Conservation (phyloP, 2,113 vertebrate species). For the Sylvietta virens region DNA sequence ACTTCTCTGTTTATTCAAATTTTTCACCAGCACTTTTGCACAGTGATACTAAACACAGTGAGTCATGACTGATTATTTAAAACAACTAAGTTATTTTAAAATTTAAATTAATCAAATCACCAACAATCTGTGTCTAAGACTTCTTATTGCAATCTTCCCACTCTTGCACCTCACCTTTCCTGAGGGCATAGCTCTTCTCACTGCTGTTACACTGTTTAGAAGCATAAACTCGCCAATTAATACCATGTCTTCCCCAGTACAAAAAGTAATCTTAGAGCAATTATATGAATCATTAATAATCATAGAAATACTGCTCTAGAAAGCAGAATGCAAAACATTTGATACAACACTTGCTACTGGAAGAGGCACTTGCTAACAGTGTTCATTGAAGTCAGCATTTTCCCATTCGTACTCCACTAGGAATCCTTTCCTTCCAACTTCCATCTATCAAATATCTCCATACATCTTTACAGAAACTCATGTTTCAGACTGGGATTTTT, state of each 20-base stretch:
- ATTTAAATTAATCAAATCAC: not conserved
- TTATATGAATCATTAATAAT: not conserved
- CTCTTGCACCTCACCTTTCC: not conserved
- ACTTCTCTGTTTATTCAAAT: not conserved
- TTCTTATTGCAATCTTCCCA: not conserved
- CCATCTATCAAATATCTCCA: not conserved
- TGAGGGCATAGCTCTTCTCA: not conserved
- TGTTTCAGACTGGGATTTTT: not conserved
- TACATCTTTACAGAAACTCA: not conserved
- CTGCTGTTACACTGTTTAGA: not conserved
- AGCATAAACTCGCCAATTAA: not conserved
- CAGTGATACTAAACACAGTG: not conserved
- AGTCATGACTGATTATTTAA: not conserved
- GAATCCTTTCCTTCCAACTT: not conserved
- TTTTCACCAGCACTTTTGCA: not conserved
- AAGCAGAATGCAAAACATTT: not conserved
- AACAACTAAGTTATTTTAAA: not conserved
- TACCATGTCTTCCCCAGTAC: not conserved
- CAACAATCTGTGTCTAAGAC: not conserved
- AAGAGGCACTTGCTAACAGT: not conserved
- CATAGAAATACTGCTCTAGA: not conserved
- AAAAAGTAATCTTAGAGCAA: not conserved
- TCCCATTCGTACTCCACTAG: accelerated
- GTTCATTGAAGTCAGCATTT: not conserved
- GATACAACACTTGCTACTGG: not conserved